phyloP scores from a whole-genome alignment of 1,140 invertebrate genomes.

The Drosophila repletoides region DNA sequence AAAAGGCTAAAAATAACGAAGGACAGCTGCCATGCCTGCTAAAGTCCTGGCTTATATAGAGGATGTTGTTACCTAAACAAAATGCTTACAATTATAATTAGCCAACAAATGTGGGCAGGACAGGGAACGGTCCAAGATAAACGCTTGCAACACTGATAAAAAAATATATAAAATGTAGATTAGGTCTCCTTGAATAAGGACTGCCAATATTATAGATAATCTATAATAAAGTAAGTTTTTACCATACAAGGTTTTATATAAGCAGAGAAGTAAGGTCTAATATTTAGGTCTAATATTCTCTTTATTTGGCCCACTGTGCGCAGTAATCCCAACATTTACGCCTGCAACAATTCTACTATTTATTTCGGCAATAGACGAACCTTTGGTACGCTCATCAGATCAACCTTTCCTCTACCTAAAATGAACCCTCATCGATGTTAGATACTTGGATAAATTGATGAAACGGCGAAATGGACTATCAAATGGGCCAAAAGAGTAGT shows the following conservation, averaged over 20 bases:
- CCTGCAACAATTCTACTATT: neutral
- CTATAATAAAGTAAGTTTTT: too few relatives aligned
- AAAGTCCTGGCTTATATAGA: conserved; percentile 28
- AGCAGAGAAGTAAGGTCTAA: too few relatives aligned
- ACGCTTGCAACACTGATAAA: neutral
- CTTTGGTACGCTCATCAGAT: conserved; percentile 32
- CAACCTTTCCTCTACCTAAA: conserved; percentile 22
- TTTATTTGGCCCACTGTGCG: too few relatives aligned
- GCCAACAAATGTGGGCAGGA: conserved; percentile 8
- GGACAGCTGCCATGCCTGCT: conserved; percentile 2
- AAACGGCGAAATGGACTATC: conserved; percentile 24
- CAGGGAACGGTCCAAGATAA: neutral
- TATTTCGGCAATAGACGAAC: conserved; percentile 14
- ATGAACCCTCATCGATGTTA: conserved; percentile 48
- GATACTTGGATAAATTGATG: conserved; percentile 46
- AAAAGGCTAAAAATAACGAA: conserved; percentile 40
- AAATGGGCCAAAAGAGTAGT: conserved; percentile 42
- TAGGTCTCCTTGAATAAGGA: too few relatives aligned
- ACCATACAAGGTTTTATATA: too few relatives aligned
- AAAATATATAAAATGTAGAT: neutral
- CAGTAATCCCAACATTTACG: too few relatives aligned
- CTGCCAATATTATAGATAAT: too few relatives aligned
- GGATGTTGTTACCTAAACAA: conserved; percentile 28
- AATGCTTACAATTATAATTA: conserved; percentile 61
- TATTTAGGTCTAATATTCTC: too few relatives aligned